Conservation (phyloP, 2,797 vertebrate genomes). For the Gymnodraco acuticeps region DNA sequence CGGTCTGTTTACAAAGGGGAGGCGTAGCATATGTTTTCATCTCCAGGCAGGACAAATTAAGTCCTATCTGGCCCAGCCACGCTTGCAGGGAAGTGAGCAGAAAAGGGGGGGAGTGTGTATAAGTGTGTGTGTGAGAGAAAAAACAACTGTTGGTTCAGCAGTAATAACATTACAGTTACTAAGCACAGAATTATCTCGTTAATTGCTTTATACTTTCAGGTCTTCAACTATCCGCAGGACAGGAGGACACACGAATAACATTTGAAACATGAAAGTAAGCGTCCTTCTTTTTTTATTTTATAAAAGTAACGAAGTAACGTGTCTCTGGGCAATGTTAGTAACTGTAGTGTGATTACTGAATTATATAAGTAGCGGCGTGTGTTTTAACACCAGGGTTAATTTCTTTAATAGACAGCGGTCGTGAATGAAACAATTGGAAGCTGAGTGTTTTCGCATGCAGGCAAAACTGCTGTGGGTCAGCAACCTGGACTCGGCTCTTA, state of each 20-base stretch:
- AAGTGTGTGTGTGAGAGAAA: neutral
- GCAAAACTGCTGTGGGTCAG: conserved; percentile 51
- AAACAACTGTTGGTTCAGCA: neutral
- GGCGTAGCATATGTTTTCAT: conserved; percentile 67
- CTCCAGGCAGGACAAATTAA: conserved; percentile 63
- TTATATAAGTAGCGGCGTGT: neutral
- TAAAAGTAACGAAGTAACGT: no score
- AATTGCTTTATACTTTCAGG: no score
- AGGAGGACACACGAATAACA: no score
- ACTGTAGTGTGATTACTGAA: no score
- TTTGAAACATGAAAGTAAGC: no score
- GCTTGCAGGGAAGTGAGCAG: conserved; percentile 32
- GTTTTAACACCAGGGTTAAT: conserved; percentile 32
- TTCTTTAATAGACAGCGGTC: conserved; percentile 61
- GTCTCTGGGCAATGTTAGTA: no score
- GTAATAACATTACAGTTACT: no score
- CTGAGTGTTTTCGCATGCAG: conserved; percentile 45
- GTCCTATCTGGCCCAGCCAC: conserved; percentile 62
- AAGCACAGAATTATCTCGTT: no score
- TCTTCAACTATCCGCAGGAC: no score
- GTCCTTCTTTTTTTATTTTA: no score
- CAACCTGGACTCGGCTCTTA: conserved; percentile 39
- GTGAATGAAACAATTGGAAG: conserved; percentile 61
- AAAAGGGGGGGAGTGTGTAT: neutral
- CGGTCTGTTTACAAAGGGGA: conserved; percentile 62